phyloP scores from a whole-genome alignment of 2,113 vertebrate genomes.

The Puffinus mauretanicus region DNA sequence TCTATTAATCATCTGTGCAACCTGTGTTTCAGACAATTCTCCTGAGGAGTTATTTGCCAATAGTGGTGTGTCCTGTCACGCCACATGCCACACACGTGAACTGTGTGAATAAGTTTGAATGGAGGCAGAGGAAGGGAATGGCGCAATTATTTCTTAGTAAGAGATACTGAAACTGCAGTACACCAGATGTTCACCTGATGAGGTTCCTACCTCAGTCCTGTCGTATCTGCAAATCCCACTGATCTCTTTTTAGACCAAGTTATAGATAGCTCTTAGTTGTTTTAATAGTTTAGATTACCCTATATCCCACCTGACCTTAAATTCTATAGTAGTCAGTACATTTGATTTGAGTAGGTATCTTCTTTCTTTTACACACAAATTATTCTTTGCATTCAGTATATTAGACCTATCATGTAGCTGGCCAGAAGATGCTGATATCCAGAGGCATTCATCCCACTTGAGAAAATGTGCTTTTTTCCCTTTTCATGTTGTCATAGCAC shows the following conservation, averaged over 20 bases:
- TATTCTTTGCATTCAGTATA: neutral
- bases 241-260: neutral
- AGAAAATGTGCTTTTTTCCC: neutral
- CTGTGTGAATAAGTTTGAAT: neutral
- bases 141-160: neutral
- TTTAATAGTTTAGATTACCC: neutral
- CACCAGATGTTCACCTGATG: neutral
- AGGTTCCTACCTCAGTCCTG: neutral
- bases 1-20: neutral
- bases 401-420: neutral
- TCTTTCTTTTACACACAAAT: neutral
- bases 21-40: neutral
- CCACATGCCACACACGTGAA: neutral
- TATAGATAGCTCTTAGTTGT: neutral
- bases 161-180: neutral
- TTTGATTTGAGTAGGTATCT: neutral
- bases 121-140: neutral
- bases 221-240: neutral
- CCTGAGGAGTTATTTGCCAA: neutral
- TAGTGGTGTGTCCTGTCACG: neutral
- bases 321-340: neutral
- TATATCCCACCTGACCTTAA: neutral
- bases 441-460: neutral
- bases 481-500: neutral
- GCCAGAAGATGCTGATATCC: neutral